Evolutionary conservation across 1,140 invertebrate species (phyloP), one percentile per base, ranked within the genome.

Genomic region (Drosophila quadrilineata): DNA sequence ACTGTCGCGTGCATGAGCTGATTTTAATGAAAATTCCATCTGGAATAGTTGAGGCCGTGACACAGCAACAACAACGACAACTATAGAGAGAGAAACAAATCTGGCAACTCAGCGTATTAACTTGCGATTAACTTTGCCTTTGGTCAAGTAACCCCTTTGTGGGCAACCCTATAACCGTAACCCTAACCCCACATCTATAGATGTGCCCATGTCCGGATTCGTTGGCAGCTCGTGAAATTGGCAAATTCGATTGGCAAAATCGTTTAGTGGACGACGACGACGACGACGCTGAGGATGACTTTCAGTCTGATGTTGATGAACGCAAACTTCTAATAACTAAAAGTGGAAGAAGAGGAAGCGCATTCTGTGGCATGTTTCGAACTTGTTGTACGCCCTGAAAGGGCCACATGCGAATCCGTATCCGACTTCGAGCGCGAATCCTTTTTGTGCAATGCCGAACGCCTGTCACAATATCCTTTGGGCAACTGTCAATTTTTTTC

Each of bases 1-100:
- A 64, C 62, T 72, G 73, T 73, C 50, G 48, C 65, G 68, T 71
- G 63, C 77, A 77, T 84, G 74, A 84, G 79, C 80, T 79, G 70
- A 84, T 85, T 84, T 84, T 84, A 84, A 84, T 84, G 79, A 84
- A 84, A 84, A 84, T 84, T 84, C 79, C 79, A 84, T 50, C 79
- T 84, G 79, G 79, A 84, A 84, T 84, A 85, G 79, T 85, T 50
- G 53, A 43, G 62, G 17, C 50, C 49, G 56, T 84, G 79, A 84
- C 79, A 62, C 79, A 82, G 74, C 35, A 28, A 22, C 28, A 16
- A 16, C 12, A 19, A 22, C 48, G 64, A 17, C 16, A 16, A n/a
- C n/a, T n/a, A n/a, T n/a, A n/a, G n/a, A n/a, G 36, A 19, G 9
- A 38, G 35, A 14, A 70, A 84, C 69, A 84, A 85, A 84, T 84